Evolutionary conservation across 2,113 vertebrate genomes (phyloP), one percentile per base, ranked within the genome.

Genomic region (Proteles cristata): DNA sequence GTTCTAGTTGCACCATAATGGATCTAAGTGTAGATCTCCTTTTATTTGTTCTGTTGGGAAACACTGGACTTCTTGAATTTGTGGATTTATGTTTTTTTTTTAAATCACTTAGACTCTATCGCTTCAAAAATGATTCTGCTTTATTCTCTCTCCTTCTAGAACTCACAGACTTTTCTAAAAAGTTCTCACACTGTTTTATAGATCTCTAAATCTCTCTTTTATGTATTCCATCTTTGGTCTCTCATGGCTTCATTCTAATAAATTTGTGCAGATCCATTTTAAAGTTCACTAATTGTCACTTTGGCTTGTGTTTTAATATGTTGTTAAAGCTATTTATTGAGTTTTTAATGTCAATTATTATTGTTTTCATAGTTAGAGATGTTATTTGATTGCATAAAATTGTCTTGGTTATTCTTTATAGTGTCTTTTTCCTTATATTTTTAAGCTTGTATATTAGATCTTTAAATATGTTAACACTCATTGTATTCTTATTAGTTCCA

Each of bases 291-390:
- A 21, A 11, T 58, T 86, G 35, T 53, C 11, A 84, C 8, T 92
- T 80, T 63, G 11, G 43, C 11, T 92, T 80, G n/a, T 80, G 33
- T 66, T 35, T 31, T 66, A 53, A 23, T 91, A 43, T 80, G 7
- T 33, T 89, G 28, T 53, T 88, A 68, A 71, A 76, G 8, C 19
- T 55, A 31, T 33, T 11, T 10, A 31, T 2, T 53, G 16, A 93
- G 10, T 88, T 87, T 94, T 84, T 61, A 79, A 88, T 77, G 93
- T 94, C 39, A 86, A 10, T 93, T 93, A 63, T 63, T 89, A 26
- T 91, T 88, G 19, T 83, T 96, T 68, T 76, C 28, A 88, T 7
- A 77, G 26, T 3, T 77, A 71, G 28, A 73, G 39, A 65, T 94
- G 89, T 92, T 92, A 69, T 89, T 76, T 88, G 26, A n/a, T 93